phyloP scores from a whole-genome alignment of 2,797 vertebrate genomes.

The Eidolon dupreanum region DNA sequence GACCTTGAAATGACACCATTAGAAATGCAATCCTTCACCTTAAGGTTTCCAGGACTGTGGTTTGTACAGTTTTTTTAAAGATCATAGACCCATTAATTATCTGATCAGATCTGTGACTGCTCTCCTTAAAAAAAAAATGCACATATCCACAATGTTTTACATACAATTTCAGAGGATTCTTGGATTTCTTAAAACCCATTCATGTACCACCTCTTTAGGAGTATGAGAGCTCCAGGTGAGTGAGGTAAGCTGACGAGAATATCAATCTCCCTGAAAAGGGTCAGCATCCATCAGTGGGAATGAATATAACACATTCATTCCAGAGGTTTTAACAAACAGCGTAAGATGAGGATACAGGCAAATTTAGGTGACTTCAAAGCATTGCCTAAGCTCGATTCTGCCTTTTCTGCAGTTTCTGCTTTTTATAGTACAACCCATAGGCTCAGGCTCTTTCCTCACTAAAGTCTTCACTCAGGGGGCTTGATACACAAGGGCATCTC shows the following conservation, averaged over 20 bases:
- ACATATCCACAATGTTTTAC: neutral
- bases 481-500: neutral
- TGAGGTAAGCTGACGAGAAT: neutral
- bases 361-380: neutral
- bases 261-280: neutral
- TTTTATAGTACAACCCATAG: neutral
- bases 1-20: neutral
- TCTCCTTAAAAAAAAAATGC: neutral
- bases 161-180: conserved; percentile 18
- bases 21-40: neutral
- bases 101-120: neutral
- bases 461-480: neutral
- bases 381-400: neutral
- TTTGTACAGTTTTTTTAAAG: neutral
- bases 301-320: neutral
- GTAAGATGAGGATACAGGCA: neutral
- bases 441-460: neutral
- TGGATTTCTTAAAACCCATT: neutral
- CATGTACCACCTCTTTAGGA: neutral
- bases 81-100: neutral
- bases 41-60: neutral
- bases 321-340: neutral
- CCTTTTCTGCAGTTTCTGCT: neutral
- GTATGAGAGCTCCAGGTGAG: neutral
- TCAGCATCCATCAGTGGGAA: neutral